Evolutionary conservation across 2,888 invertebrate species (phyloP).

Genomic region (Smittia aterrima): DNA sequence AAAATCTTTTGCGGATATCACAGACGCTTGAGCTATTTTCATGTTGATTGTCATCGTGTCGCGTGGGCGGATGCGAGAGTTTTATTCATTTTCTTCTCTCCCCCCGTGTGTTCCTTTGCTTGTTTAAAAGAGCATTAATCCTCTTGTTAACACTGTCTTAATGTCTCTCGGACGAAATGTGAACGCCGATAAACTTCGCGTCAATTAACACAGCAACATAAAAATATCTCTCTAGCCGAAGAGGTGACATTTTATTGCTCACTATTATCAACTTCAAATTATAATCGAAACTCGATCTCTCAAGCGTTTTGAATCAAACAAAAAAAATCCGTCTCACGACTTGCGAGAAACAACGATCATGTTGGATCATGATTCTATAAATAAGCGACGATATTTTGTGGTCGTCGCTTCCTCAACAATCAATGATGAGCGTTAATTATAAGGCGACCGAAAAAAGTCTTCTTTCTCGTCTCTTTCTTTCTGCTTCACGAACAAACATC

Average conservation of each 20-base stretch:
- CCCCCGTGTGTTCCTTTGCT: background rate
- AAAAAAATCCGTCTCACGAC: background rate
- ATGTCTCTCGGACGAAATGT: background rate
- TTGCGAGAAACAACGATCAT: background rate
- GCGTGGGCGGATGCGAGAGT: background rate
- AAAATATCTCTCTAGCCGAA: background rate
- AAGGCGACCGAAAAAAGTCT: background rate
- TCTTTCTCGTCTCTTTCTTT: background rate
- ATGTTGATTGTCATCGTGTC: constrained; percentile 14
- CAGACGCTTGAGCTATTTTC: constrained; percentile 3
- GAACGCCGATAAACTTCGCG: background rate
- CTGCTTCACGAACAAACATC: constrained; percentile 1
- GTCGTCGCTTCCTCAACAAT: background rate
- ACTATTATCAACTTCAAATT: background rate
- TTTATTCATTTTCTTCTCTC: background rate
- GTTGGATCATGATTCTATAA: constrained; percentile 36
- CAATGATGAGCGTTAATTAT: constrained; percentile 11
- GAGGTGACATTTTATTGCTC: background rate
- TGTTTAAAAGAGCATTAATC: background rate
- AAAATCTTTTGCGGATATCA: background rate
- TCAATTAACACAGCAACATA: background rate
- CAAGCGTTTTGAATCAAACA: background rate
- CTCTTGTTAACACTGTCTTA: background rate
- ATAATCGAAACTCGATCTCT: too few relatives aligned
- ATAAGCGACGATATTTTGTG: constrained; percentile 26